Evolutionary conservation across 2,797 vertebrate species (phyloP), one percentile per base, ranked within the genome.

Genomic region (Botia almorhae): DNA sequence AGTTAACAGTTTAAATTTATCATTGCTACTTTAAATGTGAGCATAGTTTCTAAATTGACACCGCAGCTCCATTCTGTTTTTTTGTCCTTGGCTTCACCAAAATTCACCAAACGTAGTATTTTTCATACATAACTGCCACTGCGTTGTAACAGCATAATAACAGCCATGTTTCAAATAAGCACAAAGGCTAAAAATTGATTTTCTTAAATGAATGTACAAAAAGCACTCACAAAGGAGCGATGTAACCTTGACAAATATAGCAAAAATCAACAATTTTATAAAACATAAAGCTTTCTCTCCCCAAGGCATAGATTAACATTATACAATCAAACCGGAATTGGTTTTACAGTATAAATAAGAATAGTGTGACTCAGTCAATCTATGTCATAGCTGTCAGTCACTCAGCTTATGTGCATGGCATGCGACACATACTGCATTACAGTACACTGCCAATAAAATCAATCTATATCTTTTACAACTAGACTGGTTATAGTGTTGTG

Each of bases 391-490:
- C 43, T 51, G 39, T 51, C 43, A 7, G 43, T 70, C 46, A 23
- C 12, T 68, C 33, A 13, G 63, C 0, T 14, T n/a, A 36, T 61
- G 39, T 23, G 26, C 21, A 70, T 61, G 39, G 13, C 23, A 36
- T 51, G 39, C 29, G 61, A 11, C 36, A 23, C 29, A 29, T 26
- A 26, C 19, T 64, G 48, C 58, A 53, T 39, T 23, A 70, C 58
- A 51, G 68, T 23, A 65, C 5, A 72, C 60, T 19, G 60, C 29
- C 29, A 36, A 26, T 64, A 43, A 29, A 73, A 80, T 80, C 69
- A 14, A 80, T 78, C 13, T n/a, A 4, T 7, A 61, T 39, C 21
- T 63, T 33, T 71, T 43, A 69, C 69, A 73, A 73, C 69, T 43
- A 43, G 46, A 58, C 60, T 33, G 19, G 58, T 56, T 53, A 29